phyloP scores from a whole-genome alignment of 2,113 vertebrate genomes.

The Laticauda laticaudata region DNA sequence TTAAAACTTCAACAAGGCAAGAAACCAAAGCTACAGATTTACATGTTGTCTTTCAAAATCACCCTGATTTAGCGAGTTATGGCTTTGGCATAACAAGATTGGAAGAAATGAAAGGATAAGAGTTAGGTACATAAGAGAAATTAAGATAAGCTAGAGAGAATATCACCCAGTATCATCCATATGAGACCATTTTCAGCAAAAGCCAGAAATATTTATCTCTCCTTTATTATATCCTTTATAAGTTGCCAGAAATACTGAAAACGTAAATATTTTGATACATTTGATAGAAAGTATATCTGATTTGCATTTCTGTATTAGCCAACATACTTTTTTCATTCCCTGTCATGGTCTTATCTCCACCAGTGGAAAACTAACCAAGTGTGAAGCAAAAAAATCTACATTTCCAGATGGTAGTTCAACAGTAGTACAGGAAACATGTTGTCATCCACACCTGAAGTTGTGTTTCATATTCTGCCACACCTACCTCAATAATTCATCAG shows the following conservation, averaged over 20 bases:
- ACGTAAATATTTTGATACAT: not conserved
- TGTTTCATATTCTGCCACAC: not conserved
- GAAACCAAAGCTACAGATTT: not conserved
- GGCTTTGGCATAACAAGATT: not conserved
- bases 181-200: not conserved
- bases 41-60: not conserved
- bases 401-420: not conserved
- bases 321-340: not conserved
- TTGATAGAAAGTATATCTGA: not conserved
- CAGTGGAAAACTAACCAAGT: not conserved
- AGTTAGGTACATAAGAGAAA: not conserved
- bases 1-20: not conserved
- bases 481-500: not conserved
- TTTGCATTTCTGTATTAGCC: not conserved
- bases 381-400: not conserved
- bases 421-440: not conserved
- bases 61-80: not conserved
- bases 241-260: not conserved
- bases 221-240: not conserved
- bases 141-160: not conserved
- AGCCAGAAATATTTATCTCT: not conserved
- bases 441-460: not conserved
- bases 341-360: not conserved
- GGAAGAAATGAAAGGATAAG: not conserved
- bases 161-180: too few relatives aligned